Percentiles rank a stretch among this genome's conserved stretches.
phyloP scores from a whole-genome alignment of 2,888 invertebrate genomes.

The Ichneumoninae sp. region DNA sequence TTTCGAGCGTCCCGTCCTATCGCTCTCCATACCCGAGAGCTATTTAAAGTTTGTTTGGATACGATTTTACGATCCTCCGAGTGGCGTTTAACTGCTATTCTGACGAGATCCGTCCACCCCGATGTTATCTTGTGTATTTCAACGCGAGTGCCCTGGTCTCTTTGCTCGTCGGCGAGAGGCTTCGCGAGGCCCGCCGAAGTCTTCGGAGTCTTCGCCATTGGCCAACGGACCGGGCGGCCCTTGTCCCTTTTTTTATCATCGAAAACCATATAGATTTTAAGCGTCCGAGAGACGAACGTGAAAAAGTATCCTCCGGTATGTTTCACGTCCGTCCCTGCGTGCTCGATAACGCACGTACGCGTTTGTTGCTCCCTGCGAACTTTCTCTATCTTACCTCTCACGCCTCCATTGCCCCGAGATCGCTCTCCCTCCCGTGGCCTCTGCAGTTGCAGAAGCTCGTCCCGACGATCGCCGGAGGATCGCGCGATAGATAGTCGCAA shows the following conservation, averaged over 20 bases:
- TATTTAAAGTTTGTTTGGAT: slow-evolving; percentile 78
- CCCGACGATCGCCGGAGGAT: neutral
- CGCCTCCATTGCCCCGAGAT: slow-evolving; percentile 11
- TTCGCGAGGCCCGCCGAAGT: slow-evolving; percentile 3
- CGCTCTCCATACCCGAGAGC: slow-evolving; percentile 53
- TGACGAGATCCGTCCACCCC: slow-evolving; percentile 70
- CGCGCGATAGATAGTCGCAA: slow-evolving; percentile 4
- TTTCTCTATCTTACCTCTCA: slow-evolving; percentile 42
- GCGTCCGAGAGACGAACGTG: slow-evolving; percentile 17
- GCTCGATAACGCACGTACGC: slow-evolving; percentile 28
- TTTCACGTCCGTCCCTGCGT: slow-evolving; percentile 9
- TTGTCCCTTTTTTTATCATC: slow-evolving; percentile 33
- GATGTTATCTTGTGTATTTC: slow-evolving; percentile 73
- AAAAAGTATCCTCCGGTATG: slow-evolving; percentile 26
- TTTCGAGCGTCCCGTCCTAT: slow-evolving; percentile 19
- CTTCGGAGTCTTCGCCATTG: slow-evolving; percentile 1
- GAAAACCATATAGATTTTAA: slow-evolving; percentile 31
- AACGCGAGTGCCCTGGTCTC: slow-evolving; percentile 25
- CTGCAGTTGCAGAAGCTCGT: slow-evolving; percentile 8
- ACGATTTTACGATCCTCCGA: slow-evolving; percentile 67
- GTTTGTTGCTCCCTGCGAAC: slow-evolving; percentile 26
- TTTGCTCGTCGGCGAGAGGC: slow-evolving; percentile 18
- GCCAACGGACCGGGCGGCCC: slow-evolving; percentile 1
- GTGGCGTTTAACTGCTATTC: slow-evolving; percentile 74
- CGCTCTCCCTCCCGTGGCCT: neutral